phyloP scores from a whole-genome alignment of 1,140 invertebrate species.

The Diachasma alloeum region DNA sequence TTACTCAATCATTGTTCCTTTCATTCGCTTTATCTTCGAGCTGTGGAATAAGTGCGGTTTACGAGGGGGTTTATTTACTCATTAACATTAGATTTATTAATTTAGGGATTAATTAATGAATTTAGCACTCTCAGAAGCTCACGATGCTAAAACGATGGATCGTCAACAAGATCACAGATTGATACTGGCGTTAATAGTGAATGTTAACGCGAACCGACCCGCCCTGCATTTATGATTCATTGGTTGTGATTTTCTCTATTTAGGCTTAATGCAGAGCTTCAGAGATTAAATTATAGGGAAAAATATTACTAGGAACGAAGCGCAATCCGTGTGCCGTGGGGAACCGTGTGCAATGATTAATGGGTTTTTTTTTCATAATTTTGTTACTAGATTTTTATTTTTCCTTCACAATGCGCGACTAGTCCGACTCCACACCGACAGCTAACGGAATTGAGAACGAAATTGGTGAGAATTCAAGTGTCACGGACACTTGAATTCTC shows the following conservation, averaged over 20 bases:
- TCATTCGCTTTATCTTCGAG: not conserved
- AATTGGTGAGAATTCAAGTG: not conserved
- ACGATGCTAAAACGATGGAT: not conserved
- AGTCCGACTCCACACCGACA: slow-evolving; percentile 17
- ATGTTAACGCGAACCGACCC: not conserved
- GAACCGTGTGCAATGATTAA: not conserved
- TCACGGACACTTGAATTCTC: not conserved
- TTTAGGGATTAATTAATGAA: not conserved
- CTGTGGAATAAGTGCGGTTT: slow-evolving; percentile 16
- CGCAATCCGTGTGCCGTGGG: slow-evolving; percentile 1
- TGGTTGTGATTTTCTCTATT: not conserved
- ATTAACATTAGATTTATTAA: not conserved
- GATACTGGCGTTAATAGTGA: not conserved
- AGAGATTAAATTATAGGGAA: not conserved
- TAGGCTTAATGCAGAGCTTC: not conserved
- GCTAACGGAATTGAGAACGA: slow-evolving; percentile 12
- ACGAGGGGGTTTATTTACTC: not conserved
- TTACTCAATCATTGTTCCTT: not conserved
- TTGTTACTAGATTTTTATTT: not conserved
- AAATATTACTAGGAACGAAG: slow-evolving; percentile 7
- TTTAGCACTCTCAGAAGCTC: not conserved
- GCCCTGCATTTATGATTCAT: not conserved
- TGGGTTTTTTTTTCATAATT: not conserved
- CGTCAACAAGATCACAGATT: slow-evolving; percentile 23
- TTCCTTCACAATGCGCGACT: slow-evolving; percentile 9